These are phyloP conservation scores for Brachymystax lenok DNA, from an alignment of 2,797 vertebrate genomes.

Conservation along the genomic window DNA sequence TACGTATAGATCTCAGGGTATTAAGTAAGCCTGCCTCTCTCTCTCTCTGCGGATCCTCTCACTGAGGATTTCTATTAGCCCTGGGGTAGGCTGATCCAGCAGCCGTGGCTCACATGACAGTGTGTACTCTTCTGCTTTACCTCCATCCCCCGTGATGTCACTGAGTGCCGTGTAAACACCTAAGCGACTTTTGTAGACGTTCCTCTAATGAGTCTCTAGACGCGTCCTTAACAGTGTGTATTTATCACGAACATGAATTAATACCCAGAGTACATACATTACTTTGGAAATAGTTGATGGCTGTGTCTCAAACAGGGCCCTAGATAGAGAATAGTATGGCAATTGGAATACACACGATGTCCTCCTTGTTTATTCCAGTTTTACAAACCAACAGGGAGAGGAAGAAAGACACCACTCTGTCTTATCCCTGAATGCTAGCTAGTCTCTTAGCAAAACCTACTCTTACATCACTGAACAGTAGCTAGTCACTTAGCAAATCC, in stretches of 20 bases:
- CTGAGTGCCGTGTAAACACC: constrained; percentile 41
- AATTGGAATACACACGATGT: not conserved
- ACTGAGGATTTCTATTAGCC: constrained; percentile 45
- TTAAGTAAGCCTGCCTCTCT: constrained; percentile 46
- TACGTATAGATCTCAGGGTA: constrained; percentile 59
- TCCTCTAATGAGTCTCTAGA: constrained; percentile 83
- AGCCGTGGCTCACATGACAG: constrained; percentile 62
- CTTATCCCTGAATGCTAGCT: constrained; percentile 67
- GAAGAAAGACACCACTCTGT: constrained; percentile 36
- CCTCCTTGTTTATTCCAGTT: constrained; percentile 73
- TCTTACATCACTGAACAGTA: constrained; percentile 51
- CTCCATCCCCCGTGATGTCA: constrained; percentile 62
- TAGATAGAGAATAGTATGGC: not conserved
- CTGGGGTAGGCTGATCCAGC: constrained; percentile 21
- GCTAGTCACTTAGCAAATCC: too few species aligned
- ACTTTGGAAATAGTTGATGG: constrained; percentile 67
- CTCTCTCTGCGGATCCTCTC: not conserved
- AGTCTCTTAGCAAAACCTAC: constrained; percentile 58
- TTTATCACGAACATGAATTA: constrained; percentile 82
- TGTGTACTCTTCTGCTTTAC: constrained; percentile 59
- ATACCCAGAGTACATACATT: constrained; percentile 66
- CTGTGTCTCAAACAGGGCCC: not conserved
- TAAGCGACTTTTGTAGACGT: constrained; percentile 55
- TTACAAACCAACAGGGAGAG: constrained; percentile 48
- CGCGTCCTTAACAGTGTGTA: constrained; percentile 67